Conservation (phyloP, 2,113 vertebrate species). For the Nerophis lumbriciformis region DNA sequence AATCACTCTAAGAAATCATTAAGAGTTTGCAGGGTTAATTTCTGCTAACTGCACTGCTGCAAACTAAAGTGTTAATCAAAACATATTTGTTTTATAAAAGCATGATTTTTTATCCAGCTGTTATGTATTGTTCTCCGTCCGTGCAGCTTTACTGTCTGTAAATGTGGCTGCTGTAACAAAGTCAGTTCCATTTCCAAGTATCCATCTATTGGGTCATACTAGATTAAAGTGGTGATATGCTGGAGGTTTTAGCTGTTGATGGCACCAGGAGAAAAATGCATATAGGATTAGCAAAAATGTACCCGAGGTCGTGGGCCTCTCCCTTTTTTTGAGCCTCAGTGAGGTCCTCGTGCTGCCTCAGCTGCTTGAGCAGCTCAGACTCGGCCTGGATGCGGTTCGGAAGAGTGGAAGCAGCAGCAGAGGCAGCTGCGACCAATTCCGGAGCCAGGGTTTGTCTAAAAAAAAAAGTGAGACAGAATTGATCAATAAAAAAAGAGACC, state of each 20-base stretch:
- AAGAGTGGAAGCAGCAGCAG: slow-evolving; percentile 81
- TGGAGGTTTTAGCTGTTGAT: background rate
- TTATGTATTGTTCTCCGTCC: no score
- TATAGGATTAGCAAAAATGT: background rate
- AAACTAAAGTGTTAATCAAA: background rate
- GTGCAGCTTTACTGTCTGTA: no score
- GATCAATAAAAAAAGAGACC: slow-evolving; percentile 1
- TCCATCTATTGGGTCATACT: no score
- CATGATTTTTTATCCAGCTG: no score
- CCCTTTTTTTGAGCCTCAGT: slow-evolving; percentile 68
- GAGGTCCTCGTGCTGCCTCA: slow-evolving; percentile 75
- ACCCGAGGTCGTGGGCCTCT: slow-evolving; percentile 70
- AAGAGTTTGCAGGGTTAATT: background rate
- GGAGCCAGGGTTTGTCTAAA: slow-evolving; percentile 64
- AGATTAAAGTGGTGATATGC: no score
- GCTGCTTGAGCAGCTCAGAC: slow-evolving; percentile 82
- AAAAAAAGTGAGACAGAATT: slow-evolving; percentile 2
- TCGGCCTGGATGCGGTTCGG: slow-evolving; percentile 69
- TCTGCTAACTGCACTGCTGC: background rate
- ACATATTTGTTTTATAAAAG: no score
- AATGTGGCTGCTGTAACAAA: no score
- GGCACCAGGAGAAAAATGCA: background rate
- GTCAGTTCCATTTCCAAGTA: no score
- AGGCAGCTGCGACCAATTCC: slow-evolving; percentile 77
- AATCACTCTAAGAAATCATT: slow-evolving; percentile 66